These are phyloP conservation scores for Tokudaia muenninki DNA, from an alignment of 2,797 vertebrate genomes.

Conservation along the genomic window DNA sequence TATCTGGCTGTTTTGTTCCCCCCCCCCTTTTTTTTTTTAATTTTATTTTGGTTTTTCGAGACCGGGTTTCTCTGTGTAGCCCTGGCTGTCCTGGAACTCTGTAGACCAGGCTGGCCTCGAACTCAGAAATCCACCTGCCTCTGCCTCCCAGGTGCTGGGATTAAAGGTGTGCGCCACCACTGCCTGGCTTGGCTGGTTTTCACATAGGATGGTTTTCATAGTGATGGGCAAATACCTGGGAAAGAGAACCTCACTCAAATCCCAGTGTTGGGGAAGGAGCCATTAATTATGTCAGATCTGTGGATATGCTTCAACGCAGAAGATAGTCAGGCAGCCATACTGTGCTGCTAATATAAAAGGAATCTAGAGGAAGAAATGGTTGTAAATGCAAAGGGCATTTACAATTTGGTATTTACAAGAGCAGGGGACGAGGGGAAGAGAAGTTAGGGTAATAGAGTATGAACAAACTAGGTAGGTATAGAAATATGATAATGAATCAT, in stretches of 20 bases:
- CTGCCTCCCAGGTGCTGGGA: too few relatives aligned
- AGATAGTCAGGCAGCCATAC: background rate
- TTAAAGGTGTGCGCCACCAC: too few relatives aligned
- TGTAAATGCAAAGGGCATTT: background rate
- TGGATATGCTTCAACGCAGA: background rate
- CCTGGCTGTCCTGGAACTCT: too few relatives aligned
- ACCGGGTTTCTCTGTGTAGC: too few relatives aligned
- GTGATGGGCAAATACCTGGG: background rate
- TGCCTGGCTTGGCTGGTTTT: background rate
- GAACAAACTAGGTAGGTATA: background rate
- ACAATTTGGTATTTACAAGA: background rate
- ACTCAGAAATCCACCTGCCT: too few relatives aligned
- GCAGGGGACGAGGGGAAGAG: background rate
- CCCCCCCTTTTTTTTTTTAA: too few relatives aligned
- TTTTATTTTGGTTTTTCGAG: too few relatives aligned
- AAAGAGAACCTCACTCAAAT: conserved; percentile 7
- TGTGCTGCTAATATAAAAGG: background rate
- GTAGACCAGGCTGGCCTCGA: too few relatives aligned
- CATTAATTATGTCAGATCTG: background rate
- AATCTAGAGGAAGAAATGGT: background rate
- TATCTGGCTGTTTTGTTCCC: background rate
- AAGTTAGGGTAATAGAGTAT: background rate
- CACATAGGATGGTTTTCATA: background rate
- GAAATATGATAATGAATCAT: background rate
- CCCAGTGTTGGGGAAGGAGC: background rate